phyloP scores from a whole-genome alignment of 1,140 invertebrate species.

The Aphelenchoides avenae region DNA sequence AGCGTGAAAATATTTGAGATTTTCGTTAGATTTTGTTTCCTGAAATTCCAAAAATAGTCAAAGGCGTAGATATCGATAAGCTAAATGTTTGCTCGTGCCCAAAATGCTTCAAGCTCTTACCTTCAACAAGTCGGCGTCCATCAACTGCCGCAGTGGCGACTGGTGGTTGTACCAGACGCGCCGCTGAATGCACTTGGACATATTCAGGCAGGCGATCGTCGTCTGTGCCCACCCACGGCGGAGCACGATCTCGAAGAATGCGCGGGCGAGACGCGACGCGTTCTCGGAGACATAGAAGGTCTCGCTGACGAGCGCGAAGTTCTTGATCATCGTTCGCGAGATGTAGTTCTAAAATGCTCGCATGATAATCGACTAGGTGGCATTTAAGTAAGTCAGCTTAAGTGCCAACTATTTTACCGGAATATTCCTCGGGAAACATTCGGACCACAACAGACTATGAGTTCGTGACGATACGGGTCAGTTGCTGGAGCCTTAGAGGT shows the following conservation, averaged over 20 bases:
- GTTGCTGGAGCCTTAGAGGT: too few species aligned
- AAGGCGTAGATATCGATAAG: too few species aligned
- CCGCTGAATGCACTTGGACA: constrained; percentile 74
- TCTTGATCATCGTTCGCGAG: constrained; percentile 42
- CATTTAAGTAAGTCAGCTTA: constrained; percentile 4
- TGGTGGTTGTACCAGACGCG: constrained; percentile 70
- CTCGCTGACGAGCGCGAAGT: constrained; percentile 51
- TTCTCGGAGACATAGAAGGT: constrained; percentile 68
- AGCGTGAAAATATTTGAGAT: too few species aligned
- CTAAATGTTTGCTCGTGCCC: too few species aligned
- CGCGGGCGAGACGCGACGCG: constrained; percentile 78
- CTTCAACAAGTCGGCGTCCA: constrained; percentile 30
- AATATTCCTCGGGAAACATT: not conserved
- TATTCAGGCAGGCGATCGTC: constrained; percentile 71
- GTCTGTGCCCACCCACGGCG: constrained; percentile 82
- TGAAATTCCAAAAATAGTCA: too few species aligned
- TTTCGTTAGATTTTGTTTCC: too few species aligned
- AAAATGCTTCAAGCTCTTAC: too few species aligned
- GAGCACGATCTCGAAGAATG: constrained; percentile 87
- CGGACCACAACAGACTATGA: too few species aligned
- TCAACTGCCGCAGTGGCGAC: constrained; percentile 29
- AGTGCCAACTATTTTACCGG: too few species aligned
- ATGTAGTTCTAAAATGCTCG: constrained; percentile 41
- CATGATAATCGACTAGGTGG: not conserved
- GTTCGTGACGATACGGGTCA: too few species aligned